Conservation (phyloP, 2,888 invertebrate genomes). For the Patella pellucida region DNA sequence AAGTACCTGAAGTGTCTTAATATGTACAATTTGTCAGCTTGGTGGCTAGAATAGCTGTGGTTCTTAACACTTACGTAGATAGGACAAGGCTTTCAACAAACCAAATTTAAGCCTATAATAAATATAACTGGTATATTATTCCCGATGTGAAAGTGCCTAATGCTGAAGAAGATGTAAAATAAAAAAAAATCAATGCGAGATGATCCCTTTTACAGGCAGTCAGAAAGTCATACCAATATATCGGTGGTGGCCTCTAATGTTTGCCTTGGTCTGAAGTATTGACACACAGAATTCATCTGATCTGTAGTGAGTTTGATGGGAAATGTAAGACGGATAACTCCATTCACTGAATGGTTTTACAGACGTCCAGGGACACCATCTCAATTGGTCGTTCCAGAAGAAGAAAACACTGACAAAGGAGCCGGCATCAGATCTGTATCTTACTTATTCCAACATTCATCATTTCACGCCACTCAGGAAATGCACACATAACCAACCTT, state of each 20-base stretch:
- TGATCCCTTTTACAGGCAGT: constrained; percentile 5
- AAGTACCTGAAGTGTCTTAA: too few relatives aligned
- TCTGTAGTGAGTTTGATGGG: too few relatives aligned
- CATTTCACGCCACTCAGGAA: too few relatives aligned
- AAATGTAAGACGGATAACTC: background rate
- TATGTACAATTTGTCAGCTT: too few relatives aligned
- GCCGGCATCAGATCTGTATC: background rate
- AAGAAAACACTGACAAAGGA: constrained; percentile 7
- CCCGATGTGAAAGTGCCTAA: background rate
- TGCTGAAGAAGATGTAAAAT: background rate
- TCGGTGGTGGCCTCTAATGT: background rate
- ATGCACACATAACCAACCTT: too few relatives aligned
- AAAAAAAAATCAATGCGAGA: constrained; percentile 9
- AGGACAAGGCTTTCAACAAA: too few relatives aligned
- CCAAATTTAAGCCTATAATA: background rate
- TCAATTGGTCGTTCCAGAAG: background rate
- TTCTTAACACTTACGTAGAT: too few relatives aligned
- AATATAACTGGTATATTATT: background rate
- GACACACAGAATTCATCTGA: background rate
- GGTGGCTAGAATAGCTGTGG: too few relatives aligned
- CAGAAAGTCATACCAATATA: constrained; percentile 9
- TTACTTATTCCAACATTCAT: too few relatives aligned
- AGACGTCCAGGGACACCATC: background rate
- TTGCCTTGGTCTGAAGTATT: constrained; percentile 1
- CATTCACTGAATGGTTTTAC: background rate